These are phyloP conservation scores for Lepus townsendii DNA, from an alignment of 2,797 vertebrate species.

Conservation along the genomic window DNA sequence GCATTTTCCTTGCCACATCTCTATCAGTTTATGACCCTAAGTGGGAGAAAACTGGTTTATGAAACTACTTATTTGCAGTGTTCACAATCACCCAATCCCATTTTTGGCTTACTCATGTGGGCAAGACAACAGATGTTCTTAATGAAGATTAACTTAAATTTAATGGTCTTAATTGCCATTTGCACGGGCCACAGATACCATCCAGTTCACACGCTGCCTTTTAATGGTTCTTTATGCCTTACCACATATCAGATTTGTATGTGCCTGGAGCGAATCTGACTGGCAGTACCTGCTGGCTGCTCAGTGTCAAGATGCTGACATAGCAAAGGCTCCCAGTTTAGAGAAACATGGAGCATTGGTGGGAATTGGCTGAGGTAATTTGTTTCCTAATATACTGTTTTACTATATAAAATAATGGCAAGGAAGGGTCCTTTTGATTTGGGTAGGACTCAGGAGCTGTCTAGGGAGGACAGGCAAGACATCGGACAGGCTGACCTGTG, in stretches of 20 bases:
- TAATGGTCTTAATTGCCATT: constrained; percentile 89
- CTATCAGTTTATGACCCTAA: constrained; percentile 35
- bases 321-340: constrained; percentile 46
- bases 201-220: constrained; percentile 78
- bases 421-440: constrained; percentile 46
- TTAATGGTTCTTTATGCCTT: constrained; percentile 75
- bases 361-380: background rate
- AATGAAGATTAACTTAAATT: constrained; percentile 90
- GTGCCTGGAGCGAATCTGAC: constrained; percentile 84
- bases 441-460: background rate
- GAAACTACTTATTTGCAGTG: constrained; percentile 84
- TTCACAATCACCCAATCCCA: constrained; percentile 82
- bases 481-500: background rate
- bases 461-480: background rate
- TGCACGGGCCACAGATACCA: constrained; percentile 84
- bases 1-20: background rate
- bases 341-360: background rate
- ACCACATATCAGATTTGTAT: constrained; percentile 86
- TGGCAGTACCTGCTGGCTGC: constrained; percentile 80
- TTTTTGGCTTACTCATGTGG: constrained; percentile 63
- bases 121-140: constrained; percentile 85
- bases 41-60: constrained; percentile 70
- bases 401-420: constrained; percentile 33
- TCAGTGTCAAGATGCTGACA: constrained; percentile 71
- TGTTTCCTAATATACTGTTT: constrained; percentile 45